Evolutionary conservation across 2,113 vertebrate species (phyloP).

Genomic region (Amphilophus citrinellus): DNA sequence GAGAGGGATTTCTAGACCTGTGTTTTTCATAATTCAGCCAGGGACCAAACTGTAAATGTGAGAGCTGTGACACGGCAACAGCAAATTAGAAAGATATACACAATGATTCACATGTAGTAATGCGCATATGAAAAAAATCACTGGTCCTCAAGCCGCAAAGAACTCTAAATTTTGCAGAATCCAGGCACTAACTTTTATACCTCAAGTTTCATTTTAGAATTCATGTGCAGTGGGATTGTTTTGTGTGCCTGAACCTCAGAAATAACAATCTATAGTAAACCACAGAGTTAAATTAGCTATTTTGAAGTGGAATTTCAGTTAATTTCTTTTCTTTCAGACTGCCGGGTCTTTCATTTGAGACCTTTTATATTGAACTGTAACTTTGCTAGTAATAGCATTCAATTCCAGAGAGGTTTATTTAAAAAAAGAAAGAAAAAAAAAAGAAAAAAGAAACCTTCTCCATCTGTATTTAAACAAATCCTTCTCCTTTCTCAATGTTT

Average conservation of each 20-base stretch:
- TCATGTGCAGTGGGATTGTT: constrained; percentile 10
- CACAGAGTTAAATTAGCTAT: not conserved
- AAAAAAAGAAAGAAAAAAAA: not conserved
- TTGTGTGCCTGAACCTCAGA: not conserved
- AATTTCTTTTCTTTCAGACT: not conserved
- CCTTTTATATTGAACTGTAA: not conserved
- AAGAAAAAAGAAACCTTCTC: too few species aligned
- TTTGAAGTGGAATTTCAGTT: not conserved
- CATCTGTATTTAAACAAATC: not conserved
- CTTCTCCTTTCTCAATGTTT: constrained; percentile 7
- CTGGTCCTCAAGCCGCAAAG: constrained; percentile 14
- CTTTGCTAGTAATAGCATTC: not conserved
- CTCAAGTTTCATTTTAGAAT: not conserved
- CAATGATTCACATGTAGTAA: constrained; percentile 62
- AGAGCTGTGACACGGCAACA: constrained; percentile 45
- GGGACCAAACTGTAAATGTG: constrained; percentile 31
- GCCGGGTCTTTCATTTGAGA: not conserved
- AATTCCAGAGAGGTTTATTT: not conserved
- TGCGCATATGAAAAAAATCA: constrained; percentile 10
- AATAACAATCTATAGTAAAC: constrained; percentile 8
- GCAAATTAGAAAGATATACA: constrained; percentile 52
- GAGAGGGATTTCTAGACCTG: not conserved
- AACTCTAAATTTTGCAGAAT: not conserved
- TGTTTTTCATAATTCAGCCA: not conserved
- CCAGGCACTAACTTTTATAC: not conserved